Evolutionary conservation across 2,113 vertebrate genomes (phyloP), one percentile per base, ranked within the genome.

Genomic region (Muntiacus reevesi): DNA sequence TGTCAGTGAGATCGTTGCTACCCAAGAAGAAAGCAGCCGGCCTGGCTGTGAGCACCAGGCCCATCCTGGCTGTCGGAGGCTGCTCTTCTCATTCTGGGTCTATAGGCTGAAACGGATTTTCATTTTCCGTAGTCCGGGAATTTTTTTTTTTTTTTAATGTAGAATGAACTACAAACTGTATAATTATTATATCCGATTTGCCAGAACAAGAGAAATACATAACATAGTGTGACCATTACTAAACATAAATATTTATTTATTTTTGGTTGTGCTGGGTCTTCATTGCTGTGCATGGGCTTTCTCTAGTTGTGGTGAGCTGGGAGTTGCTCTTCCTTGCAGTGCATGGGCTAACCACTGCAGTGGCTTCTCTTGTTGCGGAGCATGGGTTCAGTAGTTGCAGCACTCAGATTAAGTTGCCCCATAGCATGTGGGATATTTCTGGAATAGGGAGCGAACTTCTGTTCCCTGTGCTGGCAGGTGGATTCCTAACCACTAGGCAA

Each of bases 131-230:
- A 1, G n/a, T 62, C 47, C 23, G 28, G 28, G 47, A 50, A 43
- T 57, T 76, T 40, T 23, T 89, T 92, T 82, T 81, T 36, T 27
- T 36, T 27, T 30, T 52, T 17, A 94, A 59, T 59, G 43, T 82
- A 55, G 25, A 87, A 27, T 54, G 60, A 88, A 50, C 16, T 64
- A 76, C 47, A 64, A 50, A 54, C 5, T 54, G 7, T 50, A 21
- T 78, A 59, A 60, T 67, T 43, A 52, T 87, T 96, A 87, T 62
- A 92, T 83, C 28, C n/a, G 83, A 74, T 52, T 57, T 50, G 62
- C 4, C 13, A 67, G 47, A 83, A 85, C 11, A 60, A 79, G 67
- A 54, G 15, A 60, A 87, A 64, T 40, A 84, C 4, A 59, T 74
- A 78, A 62, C 14, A 82, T 62, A 64, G 27, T 74, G 16, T 74